These are phyloP conservation scores for Hydrozoanthus tunicans DNA, from an alignment of 64 coral and sea anemone genomes.

Conservation along the genomic window DNA sequence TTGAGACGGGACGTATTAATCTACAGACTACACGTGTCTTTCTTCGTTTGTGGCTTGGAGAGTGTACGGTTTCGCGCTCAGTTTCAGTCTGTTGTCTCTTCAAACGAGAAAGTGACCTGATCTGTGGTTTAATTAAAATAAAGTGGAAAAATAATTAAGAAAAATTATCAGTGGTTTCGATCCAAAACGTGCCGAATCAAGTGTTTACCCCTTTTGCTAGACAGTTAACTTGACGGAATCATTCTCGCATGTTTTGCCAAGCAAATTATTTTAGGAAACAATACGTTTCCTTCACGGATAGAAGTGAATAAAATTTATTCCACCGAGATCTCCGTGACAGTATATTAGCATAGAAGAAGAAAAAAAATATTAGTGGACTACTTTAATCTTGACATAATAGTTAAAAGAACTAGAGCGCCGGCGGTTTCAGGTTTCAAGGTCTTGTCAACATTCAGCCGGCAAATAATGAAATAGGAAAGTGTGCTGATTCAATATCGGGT, in stretches of 20 bases:
- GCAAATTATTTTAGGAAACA: slow-evolving; percentile 54
- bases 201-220: slow-evolving; percentile 11
- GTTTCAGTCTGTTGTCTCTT: slow-evolving; percentile 41
- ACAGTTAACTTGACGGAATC: slow-evolving; percentile 35
- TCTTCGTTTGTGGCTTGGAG: background rate
- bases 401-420: background rate
- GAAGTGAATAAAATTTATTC: slow-evolving; percentile 39
- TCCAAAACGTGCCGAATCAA: background rate
- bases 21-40: background rate
- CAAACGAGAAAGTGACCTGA: slow-evolving; percentile 43
- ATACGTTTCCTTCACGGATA: slow-evolving; percentile 26
- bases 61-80: background rate
- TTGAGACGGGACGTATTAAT: background rate
- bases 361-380: slow-evolving; percentile 26
- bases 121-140: slow-evolving; percentile 56
- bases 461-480: slow-evolving; percentile 29
- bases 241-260: background rate
- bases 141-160: slow-evolving; percentile 25
- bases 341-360: slow-evolving; percentile 31
- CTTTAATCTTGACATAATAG: slow-evolving; percentile 43
- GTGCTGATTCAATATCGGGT: slow-evolving; percentile 17
- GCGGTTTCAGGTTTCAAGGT: slow-evolving; percentile 44
- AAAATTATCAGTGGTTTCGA: slow-evolving; percentile 36
- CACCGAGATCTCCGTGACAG: slow-evolving; percentile 19
- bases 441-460: slow-evolving; percentile 20